phyloP scores from a whole-genome alignment of 2,113 vertebrate species.

The Myrmecobius fasciatus region DNA sequence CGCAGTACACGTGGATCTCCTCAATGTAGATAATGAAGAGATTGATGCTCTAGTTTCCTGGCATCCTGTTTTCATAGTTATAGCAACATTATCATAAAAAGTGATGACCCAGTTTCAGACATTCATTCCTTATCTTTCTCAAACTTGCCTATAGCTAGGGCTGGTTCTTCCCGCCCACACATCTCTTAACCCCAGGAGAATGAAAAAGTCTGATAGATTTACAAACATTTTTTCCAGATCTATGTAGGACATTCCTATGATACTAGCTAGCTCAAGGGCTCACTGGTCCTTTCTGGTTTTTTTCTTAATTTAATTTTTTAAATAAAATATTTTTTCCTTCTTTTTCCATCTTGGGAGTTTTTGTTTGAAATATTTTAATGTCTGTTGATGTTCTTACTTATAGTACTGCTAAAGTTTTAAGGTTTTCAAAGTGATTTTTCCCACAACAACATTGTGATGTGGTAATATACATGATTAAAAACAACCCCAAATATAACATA shows the following conservation, averaged over 20 bases:
- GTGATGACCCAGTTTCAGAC: constrained; percentile 34
- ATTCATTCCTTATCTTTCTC: constrained; percentile 61
- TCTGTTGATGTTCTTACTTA: not conserved
- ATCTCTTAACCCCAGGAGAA: constrained; percentile 61
- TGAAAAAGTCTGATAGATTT: constrained; percentile 67
- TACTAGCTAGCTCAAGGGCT: not conserved
- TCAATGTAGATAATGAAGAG: constrained; percentile 24
- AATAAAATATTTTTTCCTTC: not conserved
- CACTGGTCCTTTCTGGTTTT: not conserved
- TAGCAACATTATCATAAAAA: not conserved
- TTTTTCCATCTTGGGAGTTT: not conserved
- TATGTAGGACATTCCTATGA: not conserved
- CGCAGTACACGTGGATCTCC: not conserved
- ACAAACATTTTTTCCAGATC: constrained; percentile 65
- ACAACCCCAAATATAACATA: not conserved
- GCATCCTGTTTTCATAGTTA: constrained; percentile 55
- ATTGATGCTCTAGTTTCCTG: constrained; percentile 24
- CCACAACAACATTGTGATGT: not conserved
- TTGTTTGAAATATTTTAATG: not conserved
- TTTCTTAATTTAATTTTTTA: not conserved
- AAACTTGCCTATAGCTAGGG: constrained; percentile 61
- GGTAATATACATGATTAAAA: not conserved
- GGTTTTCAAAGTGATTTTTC: not conserved
- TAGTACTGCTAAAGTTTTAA: not conserved
- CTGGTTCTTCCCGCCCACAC: constrained; percentile 66